phyloP scores from a whole-genome alignment of 2,888 invertebrate species.

The Drosophila affinis region DNA sequence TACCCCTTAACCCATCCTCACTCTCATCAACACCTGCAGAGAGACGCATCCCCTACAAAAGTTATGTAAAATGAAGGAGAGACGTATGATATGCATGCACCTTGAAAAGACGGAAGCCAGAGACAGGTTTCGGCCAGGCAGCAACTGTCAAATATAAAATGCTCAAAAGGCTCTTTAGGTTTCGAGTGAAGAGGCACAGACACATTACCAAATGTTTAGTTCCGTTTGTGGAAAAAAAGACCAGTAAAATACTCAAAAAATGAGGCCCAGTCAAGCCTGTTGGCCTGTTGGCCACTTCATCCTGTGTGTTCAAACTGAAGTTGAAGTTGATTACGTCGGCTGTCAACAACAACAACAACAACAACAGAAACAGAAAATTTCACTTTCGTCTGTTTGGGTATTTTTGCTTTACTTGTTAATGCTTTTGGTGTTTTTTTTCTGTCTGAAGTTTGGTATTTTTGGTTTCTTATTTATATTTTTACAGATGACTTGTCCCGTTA shows the following conservation, averaged over 20 bases:
- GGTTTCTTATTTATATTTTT: conserved; percentile 1
- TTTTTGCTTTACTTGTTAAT: neutral
- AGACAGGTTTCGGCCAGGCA: conserved; percentile 2
- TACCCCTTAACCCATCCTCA: neutral
- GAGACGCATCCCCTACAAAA: conserved; percentile 16
- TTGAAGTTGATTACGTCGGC: conserved; percentile 76
- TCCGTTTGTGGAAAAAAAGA: conserved; percentile 48
- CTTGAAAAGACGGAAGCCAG: conserved; percentile 42
- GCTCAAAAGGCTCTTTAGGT: conserved; percentile 38
- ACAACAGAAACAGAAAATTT: conserved; percentile 51
- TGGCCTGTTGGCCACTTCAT: conserved; percentile 65
- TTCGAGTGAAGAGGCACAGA: conserved; percentile 60
- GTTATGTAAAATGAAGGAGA: conserved; percentile 27
- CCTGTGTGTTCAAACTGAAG: conserved; percentile 45
- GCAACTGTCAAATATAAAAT: conserved; percentile 30
- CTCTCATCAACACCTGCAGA: neutral
- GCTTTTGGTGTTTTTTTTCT: neutral
- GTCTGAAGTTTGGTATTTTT: conserved; percentile 22
- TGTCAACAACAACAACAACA: conserved; percentile 39
- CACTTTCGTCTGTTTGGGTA: conserved; percentile 64
- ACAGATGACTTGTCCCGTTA: conserved; percentile 67
- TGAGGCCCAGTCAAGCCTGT: conserved; percentile 72
- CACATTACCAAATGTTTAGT: conserved; percentile 56
- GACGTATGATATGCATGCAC: conserved; percentile 1
- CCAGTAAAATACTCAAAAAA: conserved; percentile 22